These are phyloP conservation scores for Coregonus clupeaformis DNA, from an alignment of 2,113 vertebrate genomes.

Conservation along the genomic window DNA sequence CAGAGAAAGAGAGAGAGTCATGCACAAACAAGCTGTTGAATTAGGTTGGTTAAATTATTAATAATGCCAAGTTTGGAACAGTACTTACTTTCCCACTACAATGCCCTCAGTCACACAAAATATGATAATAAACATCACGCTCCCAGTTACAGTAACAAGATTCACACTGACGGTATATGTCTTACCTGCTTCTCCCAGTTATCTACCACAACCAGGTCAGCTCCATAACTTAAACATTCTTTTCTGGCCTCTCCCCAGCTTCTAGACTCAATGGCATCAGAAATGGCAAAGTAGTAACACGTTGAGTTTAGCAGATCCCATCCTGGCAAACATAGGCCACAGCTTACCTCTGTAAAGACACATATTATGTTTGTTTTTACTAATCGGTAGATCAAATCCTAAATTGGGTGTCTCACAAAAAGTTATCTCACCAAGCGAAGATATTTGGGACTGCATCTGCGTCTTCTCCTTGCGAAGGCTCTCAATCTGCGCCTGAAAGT, in stretches of 20 bases:
- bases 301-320: constrained; percentile 50
- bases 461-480: constrained; percentile 30
- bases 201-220: constrained; percentile 57
- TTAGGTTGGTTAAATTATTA: too few species aligned
- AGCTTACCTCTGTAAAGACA: constrained; percentile 51
- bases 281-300: constrained; percentile 59
- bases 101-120: background rate
- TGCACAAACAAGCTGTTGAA: too few species aligned
- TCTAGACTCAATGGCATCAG: constrained; percentile 19
- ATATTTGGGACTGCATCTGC: constrained; percentile 28
- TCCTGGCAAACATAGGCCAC: constrained; percentile 46
- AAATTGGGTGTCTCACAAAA: background rate
- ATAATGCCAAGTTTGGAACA: too few species aligned
- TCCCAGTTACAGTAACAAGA: too few species aligned
- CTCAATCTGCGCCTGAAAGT: constrained; percentile 37
- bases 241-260: constrained; percentile 60
- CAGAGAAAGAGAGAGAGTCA: too few species aligned
- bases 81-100: constrained; percentile 11
- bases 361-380: background rate
- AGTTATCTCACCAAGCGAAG: constrained; percentile 34
- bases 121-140: too few species aligned
- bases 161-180: background rate
- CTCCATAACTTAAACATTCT: constrained; percentile 48
- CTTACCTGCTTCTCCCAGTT: constrained; percentile 59
- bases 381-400: background rate